Percentiles rank a stretch among this genome's conserved stretches.
These are phyloP conservation scores for Catalaphyllia jardinei DNA, from an alignment of 64 coral and sea anemone genomes.

Conservation along the genomic window DNA sequence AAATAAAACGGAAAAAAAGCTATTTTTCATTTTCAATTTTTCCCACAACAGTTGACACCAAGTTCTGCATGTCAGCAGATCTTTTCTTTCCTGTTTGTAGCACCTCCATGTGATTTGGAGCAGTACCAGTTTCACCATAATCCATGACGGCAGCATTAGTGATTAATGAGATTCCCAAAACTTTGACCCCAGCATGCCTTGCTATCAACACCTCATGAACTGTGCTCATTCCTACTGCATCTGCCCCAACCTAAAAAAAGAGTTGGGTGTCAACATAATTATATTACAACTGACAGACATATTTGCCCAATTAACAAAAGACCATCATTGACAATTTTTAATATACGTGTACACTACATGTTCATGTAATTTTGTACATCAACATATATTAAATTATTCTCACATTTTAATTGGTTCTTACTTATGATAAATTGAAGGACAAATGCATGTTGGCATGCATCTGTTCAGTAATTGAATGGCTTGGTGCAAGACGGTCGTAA, in stretches of 20 bases:
- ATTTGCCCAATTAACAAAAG: no score
- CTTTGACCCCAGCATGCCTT: conserved; percentile 63
- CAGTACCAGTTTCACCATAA: conserved; percentile 50
- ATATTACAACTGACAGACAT: no score
- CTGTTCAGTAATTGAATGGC: no score
- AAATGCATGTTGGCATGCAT: no score
- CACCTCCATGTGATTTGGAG: conserved; percentile 89
- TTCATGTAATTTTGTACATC: no score
- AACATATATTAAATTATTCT: no score
- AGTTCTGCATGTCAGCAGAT: conserved; percentile 74
- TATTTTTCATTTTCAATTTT: conserved; percentile 39
- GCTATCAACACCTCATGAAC: conserved; percentile 87
- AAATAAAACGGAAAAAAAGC: no score
- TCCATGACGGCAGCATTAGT: conserved; percentile 67
- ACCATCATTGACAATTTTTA: no score
- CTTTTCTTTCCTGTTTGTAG: conserved; percentile 70
- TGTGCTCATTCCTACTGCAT: conserved; percentile 98
- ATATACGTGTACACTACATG: no score
- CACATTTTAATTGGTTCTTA: no score
- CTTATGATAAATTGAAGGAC: no score
- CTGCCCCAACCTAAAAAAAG: conserved; percentile 77
- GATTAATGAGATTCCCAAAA: conserved; percentile 88
- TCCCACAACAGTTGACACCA: conserved; percentile 72
- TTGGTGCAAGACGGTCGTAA: no score
- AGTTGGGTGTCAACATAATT: neutral